Base-by-base conservation (phyloP, 2,797 vertebrate species). In the Eutrigla gurnardus region DNA sequence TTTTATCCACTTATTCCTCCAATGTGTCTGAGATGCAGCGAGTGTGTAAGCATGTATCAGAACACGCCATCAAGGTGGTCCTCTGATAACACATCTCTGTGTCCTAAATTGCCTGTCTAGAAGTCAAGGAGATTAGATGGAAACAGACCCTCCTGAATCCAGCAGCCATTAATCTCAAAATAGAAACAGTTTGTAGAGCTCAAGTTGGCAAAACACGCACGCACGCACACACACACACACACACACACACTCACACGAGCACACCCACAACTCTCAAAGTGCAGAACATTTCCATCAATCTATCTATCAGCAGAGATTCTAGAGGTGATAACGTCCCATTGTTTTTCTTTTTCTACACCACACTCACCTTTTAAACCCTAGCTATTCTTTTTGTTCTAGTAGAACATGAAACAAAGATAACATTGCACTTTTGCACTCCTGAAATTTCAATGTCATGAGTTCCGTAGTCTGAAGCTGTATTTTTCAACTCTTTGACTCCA, bases 81-180 rank as follows among this genome's bases (percentile, higher is more conserved):
- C 55, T 33, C 52, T 66, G 89, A 91, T 90, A 89, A 82, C 83
- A 71, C 63, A 89, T 91, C 88, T 83, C 67, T 80, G 66, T 84
- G 82, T 86, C 82, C 82, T 78, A 83, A 87, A 92, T 90, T 86
- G 88, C 83, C 85, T 89, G 85, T 90, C 88, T 69, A 60, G 60
- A 82, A 91, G 84, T 85, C 84, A 79, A 88, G 65, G 84, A 86
- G 92, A 92, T 92, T 92, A 89, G 79, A 91, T 12, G 32, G 78
- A 80, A 78, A 83, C 74, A 63, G 77, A 68, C 74, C 68, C 78
- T 68, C 79, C 67, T 60, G 65, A 75, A 88, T 73, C 64, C 61
- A 80, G 52, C 81, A 76, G 77, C 79, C 79, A 84, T 88, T 78
- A 61, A 65, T 88, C 84, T 77, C 35, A 60, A 77, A 90, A 88